Evolutionary conservation across 2,797 vertebrate genomes (phyloP).

Genomic region (Chaetodon trifasciatus): DNA sequence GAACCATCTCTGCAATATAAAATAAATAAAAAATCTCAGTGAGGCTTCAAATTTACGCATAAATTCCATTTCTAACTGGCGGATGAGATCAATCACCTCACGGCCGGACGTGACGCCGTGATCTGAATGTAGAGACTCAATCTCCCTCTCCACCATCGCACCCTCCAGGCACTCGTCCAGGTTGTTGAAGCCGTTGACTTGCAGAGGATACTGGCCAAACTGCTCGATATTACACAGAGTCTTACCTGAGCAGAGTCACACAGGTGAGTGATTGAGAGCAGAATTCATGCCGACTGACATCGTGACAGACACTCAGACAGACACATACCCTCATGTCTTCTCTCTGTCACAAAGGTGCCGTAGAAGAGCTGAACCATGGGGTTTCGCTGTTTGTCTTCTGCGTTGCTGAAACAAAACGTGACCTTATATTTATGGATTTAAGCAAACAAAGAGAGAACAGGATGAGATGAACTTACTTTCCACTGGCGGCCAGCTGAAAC

Average conservation of each 20-base stretch:
- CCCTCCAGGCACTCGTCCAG: conserved; percentile 96
- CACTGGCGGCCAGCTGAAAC: conserved; percentile 92
- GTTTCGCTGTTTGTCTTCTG: conserved; percentile 91
- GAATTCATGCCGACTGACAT: background rate
- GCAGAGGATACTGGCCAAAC: conserved; percentile 98
- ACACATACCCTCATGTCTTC: conserved; percentile 90
- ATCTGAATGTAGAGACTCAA: conserved; percentile 88
- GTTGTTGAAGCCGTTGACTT: conserved; percentile 96
- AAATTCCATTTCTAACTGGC: background rate
- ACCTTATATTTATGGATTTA: background rate
- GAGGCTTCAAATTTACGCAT: background rate
- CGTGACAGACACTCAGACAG: background rate
- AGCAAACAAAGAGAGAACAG: background rate
- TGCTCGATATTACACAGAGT: conserved; percentile 93
- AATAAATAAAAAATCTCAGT: background rate
- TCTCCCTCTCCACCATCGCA: conserved; percentile 95
- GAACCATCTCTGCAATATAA: conserved; percentile 98
- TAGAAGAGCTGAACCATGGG: conserved; percentile 99
- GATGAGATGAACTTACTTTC: conserved; percentile 85
- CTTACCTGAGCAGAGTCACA: conserved; percentile 84
- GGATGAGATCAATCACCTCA: conserved; percentile 85
- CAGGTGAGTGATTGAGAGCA: background rate
- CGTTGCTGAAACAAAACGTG: conserved; percentile 76
- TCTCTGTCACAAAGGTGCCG: conserved; percentile 94
- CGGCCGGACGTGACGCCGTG: conserved; percentile 86